Conservation (phyloP, 2,888 invertebrate species). For the Drosophila eohydei region DNA sequence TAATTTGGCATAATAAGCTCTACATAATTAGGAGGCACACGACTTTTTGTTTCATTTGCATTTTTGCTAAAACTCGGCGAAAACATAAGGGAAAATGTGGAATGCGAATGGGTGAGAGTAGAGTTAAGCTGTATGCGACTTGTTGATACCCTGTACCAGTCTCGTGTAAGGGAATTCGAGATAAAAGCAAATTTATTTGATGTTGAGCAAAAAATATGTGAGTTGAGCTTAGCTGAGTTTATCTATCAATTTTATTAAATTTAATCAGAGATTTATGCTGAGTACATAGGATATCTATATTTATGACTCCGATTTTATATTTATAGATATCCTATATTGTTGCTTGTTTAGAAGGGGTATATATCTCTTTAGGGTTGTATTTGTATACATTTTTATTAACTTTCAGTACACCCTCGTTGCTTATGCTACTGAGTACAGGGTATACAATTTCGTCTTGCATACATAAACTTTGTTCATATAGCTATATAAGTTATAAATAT, state of each 20-base stretch:
- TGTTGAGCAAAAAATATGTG: neutral
- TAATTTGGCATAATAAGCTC: constrained; percentile 74
- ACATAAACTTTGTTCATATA: neutral
- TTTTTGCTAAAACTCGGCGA: constrained; percentile 31
- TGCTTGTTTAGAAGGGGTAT: too few species aligned
- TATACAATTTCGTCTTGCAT: neutral
- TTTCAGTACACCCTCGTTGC: neutral
- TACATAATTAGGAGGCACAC: constrained; percentile 62
- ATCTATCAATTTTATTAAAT: neutral
- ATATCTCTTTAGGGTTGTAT: too few species aligned
- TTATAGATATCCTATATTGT: too few species aligned
- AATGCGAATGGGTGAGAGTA: neutral
- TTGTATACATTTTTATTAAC: neutral
- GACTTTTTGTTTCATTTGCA: constrained; percentile 29
- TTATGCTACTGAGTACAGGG: neutral
- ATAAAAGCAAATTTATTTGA: neutral
- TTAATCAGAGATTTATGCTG: neutral
- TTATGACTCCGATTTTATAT: too few species aligned
- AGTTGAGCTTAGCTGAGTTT: neutral
- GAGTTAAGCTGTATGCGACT: neutral
- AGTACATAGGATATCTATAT: neutral
- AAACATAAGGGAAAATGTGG: neutral
- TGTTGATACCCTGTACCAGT: neutral
- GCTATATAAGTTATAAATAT: neutral
- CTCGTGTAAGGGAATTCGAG: neutral